phyloP scores from a whole-genome alignment of 2,888 invertebrate species.

The Muschampia plurimacula region DNA sequence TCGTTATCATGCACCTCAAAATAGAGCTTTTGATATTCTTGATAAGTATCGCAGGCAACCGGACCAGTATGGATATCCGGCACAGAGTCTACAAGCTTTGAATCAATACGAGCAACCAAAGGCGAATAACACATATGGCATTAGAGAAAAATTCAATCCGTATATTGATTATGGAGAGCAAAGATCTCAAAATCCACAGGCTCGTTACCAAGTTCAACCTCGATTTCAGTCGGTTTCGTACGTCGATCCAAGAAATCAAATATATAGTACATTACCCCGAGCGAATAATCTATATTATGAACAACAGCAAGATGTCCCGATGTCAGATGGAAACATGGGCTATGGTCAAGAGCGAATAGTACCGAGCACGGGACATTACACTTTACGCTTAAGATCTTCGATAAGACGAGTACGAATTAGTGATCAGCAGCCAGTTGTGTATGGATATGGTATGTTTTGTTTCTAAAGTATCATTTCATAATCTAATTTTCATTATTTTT shows the following conservation, averaged over 20 bases:
- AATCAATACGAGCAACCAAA: slow-evolving; percentile 64
- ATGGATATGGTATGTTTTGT: slow-evolving; percentile 76
- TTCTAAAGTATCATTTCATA: not conserved
- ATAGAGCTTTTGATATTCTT: slow-evolving; percentile 72
- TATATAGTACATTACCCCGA: slow-evolving; percentile 69
- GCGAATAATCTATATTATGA: slow-evolving; percentile 40
- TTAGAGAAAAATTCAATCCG: slow-evolving; percentile 58
- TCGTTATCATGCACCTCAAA: slow-evolving; percentile 71
- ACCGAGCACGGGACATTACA: slow-evolving; percentile 61
- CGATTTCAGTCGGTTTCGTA: slow-evolving; percentile 62
- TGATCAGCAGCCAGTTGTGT: slow-evolving; percentile 69
- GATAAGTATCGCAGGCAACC: slow-evolving; percentile 72
- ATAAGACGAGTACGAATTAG: slow-evolving; percentile 78
- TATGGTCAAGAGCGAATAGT: slow-evolving; percentile 54
- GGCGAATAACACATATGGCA: slow-evolving; percentile 53
- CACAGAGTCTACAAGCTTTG: slow-evolving; percentile 74
- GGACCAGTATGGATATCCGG: slow-evolving; percentile 71
- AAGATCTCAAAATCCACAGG: slow-evolving; percentile 53
- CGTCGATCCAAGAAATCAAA: slow-evolving; percentile 58
- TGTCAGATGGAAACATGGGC: slow-evolving; percentile 42
- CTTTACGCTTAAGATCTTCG: slow-evolving; percentile 67
- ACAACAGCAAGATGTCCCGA: slow-evolving; percentile 17
- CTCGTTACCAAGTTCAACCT: slow-evolving; percentile 51
- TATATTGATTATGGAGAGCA: slow-evolving; percentile 65
- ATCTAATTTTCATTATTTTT: not conserved